Evolutionary conservation across 2,888 invertebrate species (phyloP).

Genomic region (Meteorus colon): DNA sequence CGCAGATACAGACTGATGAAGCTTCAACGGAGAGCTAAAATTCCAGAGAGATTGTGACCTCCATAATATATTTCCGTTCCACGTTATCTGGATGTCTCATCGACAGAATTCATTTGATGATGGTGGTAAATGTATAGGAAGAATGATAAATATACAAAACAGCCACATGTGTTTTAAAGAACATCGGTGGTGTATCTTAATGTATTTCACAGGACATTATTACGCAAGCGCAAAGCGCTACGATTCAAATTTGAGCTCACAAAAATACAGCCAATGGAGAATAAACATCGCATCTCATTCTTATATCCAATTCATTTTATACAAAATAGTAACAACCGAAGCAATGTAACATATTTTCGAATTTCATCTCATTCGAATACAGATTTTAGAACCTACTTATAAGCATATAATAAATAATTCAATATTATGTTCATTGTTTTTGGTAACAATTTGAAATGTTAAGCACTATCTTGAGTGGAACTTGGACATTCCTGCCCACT

Average conservation of each 20-base stretch:
- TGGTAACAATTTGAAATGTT: not conserved
- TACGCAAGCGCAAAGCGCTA: not conserved
- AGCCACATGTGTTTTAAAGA: not conserved
- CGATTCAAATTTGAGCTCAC: not conserved
- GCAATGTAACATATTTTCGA: not conserved
- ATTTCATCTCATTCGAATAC: not conserved
- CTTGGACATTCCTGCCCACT: not conserved
- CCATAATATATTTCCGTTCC: slow-evolving; percentile 41
- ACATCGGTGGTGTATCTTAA: not conserved
- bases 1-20: not conserved
- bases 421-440: not conserved
- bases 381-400: not conserved
- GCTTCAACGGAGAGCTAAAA: not conserved
- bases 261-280: not conserved
- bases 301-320: slow-evolving; percentile 2
- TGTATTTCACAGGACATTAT: not conserved
- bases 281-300: not conserved
- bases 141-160: slow-evolving; percentile 15
- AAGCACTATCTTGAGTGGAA: not conserved
- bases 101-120: not conserved
- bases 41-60: slow-evolving; percentile 24
- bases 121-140: not conserved
- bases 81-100: slow-evolving; percentile 29
- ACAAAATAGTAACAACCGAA: slow-evolving; percentile 10
- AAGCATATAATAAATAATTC: slow-evolving; percentile 5